These are phyloP conservation scores for Diorhabda sublineata DNA, from an alignment of 1,140 invertebrate genomes.

Conservation along the genomic window DNA sequence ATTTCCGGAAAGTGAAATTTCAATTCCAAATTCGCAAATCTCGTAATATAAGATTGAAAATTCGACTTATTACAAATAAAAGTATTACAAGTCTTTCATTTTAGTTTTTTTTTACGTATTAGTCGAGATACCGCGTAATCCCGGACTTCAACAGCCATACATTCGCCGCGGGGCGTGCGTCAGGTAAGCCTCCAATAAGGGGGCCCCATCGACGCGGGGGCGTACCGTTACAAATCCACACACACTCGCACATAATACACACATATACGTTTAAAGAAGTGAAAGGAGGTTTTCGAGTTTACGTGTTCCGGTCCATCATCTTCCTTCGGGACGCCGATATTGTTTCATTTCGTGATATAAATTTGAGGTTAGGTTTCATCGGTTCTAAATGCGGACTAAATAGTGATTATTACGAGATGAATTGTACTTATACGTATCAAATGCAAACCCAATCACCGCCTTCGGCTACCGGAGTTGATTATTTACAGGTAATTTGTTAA, in stretches of 20 bases:
- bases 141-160: background rate
- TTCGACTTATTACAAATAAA: no score
- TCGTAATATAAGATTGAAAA: no score
- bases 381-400: conserved; percentile 12
- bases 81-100: no score
- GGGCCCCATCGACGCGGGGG: conserved; percentile 39
- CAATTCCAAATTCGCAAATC: no score
- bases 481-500: conserved; percentile 39
- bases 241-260: conserved; percentile 18
- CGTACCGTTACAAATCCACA: conserved; percentile 30
- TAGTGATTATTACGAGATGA: conserved; percentile 30
- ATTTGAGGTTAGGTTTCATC: conserved; percentile 35
- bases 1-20: no score
- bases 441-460: conserved; percentile 42
- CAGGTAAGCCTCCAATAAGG: conserved; percentile 39
- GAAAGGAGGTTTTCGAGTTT: conserved; percentile 21
- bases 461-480: conserved; percentile 41
- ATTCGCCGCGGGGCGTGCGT: conserved; percentile 32
- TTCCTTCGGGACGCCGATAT: background rate
- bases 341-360: conserved; percentile 34
- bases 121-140: no score
- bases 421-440: conserved; percentile 44
- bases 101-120: no score
- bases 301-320: conserved; percentile 36
- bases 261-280: conserved; percentile 23